phyloP scores from a whole-genome alignment of 1,140 invertebrate species.

The Drosophila parvula region DNA sequence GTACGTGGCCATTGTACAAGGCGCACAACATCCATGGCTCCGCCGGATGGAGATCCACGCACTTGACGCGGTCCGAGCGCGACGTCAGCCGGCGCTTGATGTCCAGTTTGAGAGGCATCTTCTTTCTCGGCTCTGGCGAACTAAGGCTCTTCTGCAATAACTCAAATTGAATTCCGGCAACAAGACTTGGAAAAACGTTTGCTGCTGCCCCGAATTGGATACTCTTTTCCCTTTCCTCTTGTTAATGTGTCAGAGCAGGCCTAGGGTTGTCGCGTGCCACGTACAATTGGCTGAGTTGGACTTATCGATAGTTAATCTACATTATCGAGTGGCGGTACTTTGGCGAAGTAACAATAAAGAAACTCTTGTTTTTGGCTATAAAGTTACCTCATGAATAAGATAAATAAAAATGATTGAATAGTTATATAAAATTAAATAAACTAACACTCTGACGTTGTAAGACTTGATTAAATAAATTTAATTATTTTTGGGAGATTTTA shows the following conservation, averaged over 20 bases:
- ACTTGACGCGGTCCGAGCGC: conserved; percentile 98
- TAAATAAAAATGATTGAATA: no score
- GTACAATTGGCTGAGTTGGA: conserved; percentile 24
- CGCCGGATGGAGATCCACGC: conserved; percentile 97
- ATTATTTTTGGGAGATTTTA: no score
- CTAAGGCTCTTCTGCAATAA: conserved; percentile 12
- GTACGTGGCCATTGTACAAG: conserved; percentile 99
- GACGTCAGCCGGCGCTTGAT: conserved; percentile 99
- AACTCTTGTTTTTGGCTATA: no score
- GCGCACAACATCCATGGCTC: conserved; percentile 99
- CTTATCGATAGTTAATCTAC: conserved; percentile 15
- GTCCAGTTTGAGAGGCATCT: conserved; percentile 95
- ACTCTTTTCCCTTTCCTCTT: conserved; percentile 55
- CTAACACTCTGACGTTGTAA: no score
- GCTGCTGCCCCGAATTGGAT: conserved; percentile 30
- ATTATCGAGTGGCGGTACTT: neutral
- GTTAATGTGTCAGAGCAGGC: conserved; percentile 66
- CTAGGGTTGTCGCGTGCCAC: conserved; percentile 68
- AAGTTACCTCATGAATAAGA: no score
- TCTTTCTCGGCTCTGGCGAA: conserved; percentile 40
- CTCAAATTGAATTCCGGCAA: conserved; percentile 50
- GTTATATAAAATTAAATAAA: no score
- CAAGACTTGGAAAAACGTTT: conserved; percentile 54
- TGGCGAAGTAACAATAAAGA: neutral
- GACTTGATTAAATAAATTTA: no score